phyloP scores from a whole-genome alignment of 2,888 invertebrate species.

The Drosophila ustulata region DNA sequence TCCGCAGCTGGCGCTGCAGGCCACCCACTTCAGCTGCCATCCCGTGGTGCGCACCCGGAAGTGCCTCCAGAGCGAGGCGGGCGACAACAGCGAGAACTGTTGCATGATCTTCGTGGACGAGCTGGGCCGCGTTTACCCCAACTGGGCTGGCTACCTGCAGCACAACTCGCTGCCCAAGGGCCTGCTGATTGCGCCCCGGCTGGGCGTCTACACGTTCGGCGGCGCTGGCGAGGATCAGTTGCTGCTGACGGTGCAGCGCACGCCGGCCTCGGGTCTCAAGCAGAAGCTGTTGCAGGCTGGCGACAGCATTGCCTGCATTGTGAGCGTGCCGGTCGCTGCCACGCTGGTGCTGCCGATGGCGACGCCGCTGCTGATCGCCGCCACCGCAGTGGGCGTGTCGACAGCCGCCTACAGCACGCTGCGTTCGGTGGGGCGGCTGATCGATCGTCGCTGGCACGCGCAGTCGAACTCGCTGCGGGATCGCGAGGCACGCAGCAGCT shows the following conservation, averaged over 20 bases:
- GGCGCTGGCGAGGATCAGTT: slow-evolving; percentile 48
- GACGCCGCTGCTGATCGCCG: slow-evolving; percentile 58
- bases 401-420: slow-evolving; percentile 66
- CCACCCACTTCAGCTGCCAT: slow-evolving; percentile 68
- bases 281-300: slow-evolving; percentile 49
- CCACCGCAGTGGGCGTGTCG: slow-evolving; percentile 60
- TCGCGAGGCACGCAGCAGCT: slow-evolving; percentile 71
- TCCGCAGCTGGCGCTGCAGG: slow-evolving; percentile 43
- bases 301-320: slow-evolving; percentile 68
- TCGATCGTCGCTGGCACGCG: slow-evolving; percentile 68
- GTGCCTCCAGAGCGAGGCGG: slow-evolving; percentile 53
- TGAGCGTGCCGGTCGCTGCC: slow-evolving; percentile 62
- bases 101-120: slow-evolving; percentile 82
- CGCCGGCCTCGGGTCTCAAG: slow-evolving; percentile 61
- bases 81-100: slow-evolving; percentile 68
- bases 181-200: slow-evolving; percentile 84
- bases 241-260: slow-evolving; percentile 59
- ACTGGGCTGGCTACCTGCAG: slow-evolving; percentile 84
- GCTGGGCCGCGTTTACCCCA: slow-evolving; percentile 83
- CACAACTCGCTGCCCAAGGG: slow-evolving; percentile 85
- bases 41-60: slow-evolving; percentile 80
- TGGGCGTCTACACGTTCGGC: slow-evolving; percentile 81
- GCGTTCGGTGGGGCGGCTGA: slow-evolving; percentile 64
- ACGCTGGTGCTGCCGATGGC: slow-evolving; percentile 66
- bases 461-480: slow-evolving; percentile 67